Base-by-base conservation (phyloP, 2,113 vertebrate species). In the Microtus montanus region DNA sequence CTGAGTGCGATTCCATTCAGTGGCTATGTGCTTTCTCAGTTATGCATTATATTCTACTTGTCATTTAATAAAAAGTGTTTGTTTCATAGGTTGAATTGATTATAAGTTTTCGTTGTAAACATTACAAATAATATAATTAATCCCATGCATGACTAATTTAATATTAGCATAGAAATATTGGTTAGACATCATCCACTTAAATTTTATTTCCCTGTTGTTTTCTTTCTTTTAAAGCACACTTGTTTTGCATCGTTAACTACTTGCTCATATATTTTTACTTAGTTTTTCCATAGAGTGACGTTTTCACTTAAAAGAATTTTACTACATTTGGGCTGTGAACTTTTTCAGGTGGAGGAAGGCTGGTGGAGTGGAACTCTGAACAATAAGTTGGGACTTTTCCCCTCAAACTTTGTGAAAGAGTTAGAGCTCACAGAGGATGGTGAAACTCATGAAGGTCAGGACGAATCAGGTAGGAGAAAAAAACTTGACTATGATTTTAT, bases 391-490 rank as follows among this genome's bases (percentile, higher is more conserved):
- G 99, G 99, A 30, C 96, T 99, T 33, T 99, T 99, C 92, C 99
- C 99, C 44, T 99, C 99, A 52, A 99, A 99, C 98, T 99, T 99
- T 86, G 99, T 99, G 89, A 99, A 99, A 98, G 99, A 99, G 96
- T 33, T 99, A 79, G 99, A 99, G 4, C 19, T 93, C 10, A 47
- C 74, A 0, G 99, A 99, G 71, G 99, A 99, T 24, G 98, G 94
- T 44, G 99, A 99, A 92, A 63, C 96, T 78, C 98, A 97, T 63
- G 99, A 99, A 4, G 7, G 97, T 26, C 92, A 97, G 87, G 99
- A 99, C 1, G 99, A 99, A 63, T 89, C 98, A 93, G 99, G 99
- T 99, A 98, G 96, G 77, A 24, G 66, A 28, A 91, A 89, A 49
- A 49, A 47, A 87, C 35, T 63, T 82, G 74, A 95, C 30, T 86